Conservation (phyloP, 2,113 vertebrate genomes). For the Leptocoma aspasia region DNA sequence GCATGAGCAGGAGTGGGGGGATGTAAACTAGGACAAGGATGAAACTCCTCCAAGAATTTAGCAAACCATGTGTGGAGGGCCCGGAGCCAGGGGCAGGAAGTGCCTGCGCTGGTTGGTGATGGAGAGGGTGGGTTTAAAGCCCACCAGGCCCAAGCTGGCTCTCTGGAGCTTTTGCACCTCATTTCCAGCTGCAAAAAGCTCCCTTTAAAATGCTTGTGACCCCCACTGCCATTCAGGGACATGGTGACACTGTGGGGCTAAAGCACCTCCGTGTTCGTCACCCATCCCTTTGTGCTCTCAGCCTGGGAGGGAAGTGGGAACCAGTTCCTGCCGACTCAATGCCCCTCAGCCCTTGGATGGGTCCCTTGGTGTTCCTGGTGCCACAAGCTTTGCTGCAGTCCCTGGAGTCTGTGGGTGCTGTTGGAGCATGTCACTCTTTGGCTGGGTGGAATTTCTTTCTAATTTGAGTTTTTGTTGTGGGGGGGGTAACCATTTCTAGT, state of each 20-base stretch:
- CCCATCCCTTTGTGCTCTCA: not conserved
- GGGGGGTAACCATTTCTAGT: accelerated
- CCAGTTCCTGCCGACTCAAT: accelerated
- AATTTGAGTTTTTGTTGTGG: not conserved
- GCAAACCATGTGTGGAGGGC: not conserved
- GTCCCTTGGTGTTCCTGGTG: accelerated
- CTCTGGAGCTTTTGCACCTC: not conserved
- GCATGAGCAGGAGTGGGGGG: not conserved
- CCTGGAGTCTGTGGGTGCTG: not conserved
- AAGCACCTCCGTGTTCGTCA: not conserved
- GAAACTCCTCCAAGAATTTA: not conserved
- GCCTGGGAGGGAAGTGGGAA: not conserved
- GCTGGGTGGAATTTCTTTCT: accelerated
- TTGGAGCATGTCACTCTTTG: accelerated
- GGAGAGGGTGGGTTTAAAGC: not conserved
- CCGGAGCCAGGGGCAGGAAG: not conserved
- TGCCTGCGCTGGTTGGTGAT: accelerated
- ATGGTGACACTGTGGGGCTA: accelerated
- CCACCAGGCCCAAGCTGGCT: accelerated
- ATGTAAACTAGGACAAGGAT: not conserved
- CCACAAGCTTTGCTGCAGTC: not conserved
- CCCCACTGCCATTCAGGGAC: accelerated
- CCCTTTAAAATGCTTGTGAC: not conserved
- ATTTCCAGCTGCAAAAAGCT: accelerated
- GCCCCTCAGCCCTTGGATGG: accelerated